phyloP scores from a whole-genome alignment of 2,113 vertebrate genomes.

The Grantiella picta region DNA sequence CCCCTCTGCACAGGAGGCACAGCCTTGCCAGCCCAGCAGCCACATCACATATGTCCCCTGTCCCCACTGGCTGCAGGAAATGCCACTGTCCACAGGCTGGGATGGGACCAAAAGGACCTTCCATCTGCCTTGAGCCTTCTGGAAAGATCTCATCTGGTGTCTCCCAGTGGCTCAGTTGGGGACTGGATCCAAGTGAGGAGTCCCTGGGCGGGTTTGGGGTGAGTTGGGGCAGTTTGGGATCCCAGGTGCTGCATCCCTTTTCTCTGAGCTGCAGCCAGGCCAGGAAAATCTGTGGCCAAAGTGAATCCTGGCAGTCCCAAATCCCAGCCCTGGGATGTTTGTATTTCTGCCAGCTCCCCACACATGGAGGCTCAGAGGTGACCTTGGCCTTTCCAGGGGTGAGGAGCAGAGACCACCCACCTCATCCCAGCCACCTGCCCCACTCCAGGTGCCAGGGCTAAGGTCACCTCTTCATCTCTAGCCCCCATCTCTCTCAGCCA shows the following conservation, averaged over 20 bases:
- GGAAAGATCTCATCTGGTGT: not conserved
- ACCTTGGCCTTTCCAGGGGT: not conserved
- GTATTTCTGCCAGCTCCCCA: not conserved
- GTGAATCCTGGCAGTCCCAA: not conserved
- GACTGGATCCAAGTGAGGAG: not conserved
- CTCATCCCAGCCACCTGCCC: not conserved
- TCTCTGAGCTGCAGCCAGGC: not conserved
- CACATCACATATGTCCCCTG: not conserved
- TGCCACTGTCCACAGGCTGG: not conserved
- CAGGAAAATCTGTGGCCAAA: not conserved
- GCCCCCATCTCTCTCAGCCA: not conserved
- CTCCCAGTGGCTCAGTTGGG: not conserved
- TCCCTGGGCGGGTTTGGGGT: not conserved
- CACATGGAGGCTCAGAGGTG: not conserved
- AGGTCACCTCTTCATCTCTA: not conserved
- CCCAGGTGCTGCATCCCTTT: not conserved
- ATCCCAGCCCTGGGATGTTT: not conserved
- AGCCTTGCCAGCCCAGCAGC: not conserved
- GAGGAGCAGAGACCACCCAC: constrained; percentile 15
- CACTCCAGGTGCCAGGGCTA: not conserved
- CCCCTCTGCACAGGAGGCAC: not conserved
- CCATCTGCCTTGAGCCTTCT: not conserved
- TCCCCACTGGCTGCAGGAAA: not conserved
- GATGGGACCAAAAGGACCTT: not conserved
- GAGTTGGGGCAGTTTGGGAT: not conserved